Percentiles rank a stretch among this genome's conserved stretches.
Conservation (phyloP, 2,797 vertebrate species). For the Dromococcyx pavoninus region DNA sequence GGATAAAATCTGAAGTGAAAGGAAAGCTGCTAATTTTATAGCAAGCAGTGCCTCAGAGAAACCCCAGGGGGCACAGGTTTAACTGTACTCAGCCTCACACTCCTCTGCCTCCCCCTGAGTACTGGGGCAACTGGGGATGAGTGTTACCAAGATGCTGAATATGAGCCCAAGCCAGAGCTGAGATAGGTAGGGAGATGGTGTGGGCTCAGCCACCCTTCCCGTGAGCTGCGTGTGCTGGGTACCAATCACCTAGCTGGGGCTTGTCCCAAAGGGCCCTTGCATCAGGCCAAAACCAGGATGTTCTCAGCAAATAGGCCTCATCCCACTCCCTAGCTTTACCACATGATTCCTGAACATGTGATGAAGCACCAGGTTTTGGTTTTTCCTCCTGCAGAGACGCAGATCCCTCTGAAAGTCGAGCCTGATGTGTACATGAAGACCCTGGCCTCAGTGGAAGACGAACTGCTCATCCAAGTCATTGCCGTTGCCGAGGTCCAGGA, state of each 20-base stretch:
- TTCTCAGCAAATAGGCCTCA: background rate
- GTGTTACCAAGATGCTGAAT: background rate
- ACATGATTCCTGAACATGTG: fast-evolving
- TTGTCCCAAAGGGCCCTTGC: fast-evolving
- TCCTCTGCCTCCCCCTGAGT: background rate
- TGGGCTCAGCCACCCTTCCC: background rate
- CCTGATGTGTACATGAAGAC: conserved; percentile 19
- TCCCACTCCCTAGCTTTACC: background rate
- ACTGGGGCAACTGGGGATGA: fast-evolving
- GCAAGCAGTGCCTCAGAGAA: background rate
- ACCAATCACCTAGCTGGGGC: background rate
- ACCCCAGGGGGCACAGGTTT: background rate
- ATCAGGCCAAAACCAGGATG: background rate
- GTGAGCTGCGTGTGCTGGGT: fast-evolving
- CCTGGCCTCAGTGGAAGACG: conserved; percentile 24
- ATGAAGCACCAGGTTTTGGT: background rate
- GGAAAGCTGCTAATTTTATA: background rate
- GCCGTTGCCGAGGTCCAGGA: conserved; percentile 42
- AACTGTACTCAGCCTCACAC: background rate
- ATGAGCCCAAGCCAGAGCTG: background rate
- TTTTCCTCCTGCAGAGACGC: conserved; percentile 27
- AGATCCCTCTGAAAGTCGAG: conserved; percentile 53
- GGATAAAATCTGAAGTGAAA: background rate
- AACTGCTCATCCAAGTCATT: conserved; percentile 56
- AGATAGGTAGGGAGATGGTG: background rate